A percentile compares a stretch with the other conserved stretches of the same genome.
phyloP scores from a whole-genome alignment of 2,113 vertebrate species.

The Megalops atlanticus region DNA sequence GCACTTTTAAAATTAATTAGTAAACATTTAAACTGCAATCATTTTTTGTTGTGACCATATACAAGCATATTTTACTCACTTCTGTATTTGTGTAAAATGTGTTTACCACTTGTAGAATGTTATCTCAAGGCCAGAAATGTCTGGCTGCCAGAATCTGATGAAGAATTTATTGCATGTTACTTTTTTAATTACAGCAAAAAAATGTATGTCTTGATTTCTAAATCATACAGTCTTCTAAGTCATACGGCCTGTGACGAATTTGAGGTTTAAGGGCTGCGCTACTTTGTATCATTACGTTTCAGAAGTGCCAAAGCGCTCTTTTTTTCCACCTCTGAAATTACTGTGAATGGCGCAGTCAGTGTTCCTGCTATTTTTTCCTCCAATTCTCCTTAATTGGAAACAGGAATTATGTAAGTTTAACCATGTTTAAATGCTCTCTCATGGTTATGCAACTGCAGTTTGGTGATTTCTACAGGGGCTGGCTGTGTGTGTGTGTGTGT shows the following conservation, averaged over 20 bases:
- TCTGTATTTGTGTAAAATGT: neutral
- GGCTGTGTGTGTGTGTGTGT: neutral
- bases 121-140: neutral
- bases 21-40: neutral
- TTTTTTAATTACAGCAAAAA: neutral
- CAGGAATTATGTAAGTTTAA: slow-evolving; percentile 31
- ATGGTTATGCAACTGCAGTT: slow-evolving; percentile 61
- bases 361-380: neutral
- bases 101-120: slow-evolving; percentile 5
- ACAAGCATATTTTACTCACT: neutral
- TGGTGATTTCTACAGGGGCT: slow-evolving; percentile 46
- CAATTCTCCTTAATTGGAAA: slow-evolving; percentile 18
- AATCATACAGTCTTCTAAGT: too few relatives aligned
- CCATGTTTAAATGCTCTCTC: slow-evolving; percentile 33
- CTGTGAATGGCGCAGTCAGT: neutral
- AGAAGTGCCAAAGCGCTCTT: too few relatives aligned
- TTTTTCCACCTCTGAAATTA: too few relatives aligned
- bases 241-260: too few relatives aligned
- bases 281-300: too few relatives aligned
- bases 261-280: too few relatives aligned
- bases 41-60: neutral
- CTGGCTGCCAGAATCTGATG: neutral
- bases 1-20: neutral
- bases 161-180: neutral
- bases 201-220: too few relatives aligned